Conservation (phyloP, 2,113 vertebrate genomes). For the Raphicerus campestris region DNA sequence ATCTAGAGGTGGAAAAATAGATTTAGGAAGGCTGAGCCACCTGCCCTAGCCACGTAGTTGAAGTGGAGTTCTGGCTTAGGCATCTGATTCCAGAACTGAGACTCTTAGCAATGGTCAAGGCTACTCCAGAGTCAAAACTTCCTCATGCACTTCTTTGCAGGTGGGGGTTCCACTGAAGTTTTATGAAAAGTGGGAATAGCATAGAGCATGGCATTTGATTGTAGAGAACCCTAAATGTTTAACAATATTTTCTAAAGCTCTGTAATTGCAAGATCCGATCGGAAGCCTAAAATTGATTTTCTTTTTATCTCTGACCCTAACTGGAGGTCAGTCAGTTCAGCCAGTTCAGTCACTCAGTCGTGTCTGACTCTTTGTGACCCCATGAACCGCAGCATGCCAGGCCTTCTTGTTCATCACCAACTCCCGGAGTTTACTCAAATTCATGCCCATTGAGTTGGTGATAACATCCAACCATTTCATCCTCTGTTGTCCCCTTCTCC, state of each 20-base stretch:
- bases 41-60: not conserved
- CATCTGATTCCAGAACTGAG: not conserved
- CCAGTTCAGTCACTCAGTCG: not conserved
- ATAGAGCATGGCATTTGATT: not conserved
- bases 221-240: not conserved
- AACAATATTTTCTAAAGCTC: not conserved
- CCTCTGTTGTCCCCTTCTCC: not conserved
- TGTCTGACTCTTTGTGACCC: not conserved
- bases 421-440: not conserved
- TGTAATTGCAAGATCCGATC: not conserved
- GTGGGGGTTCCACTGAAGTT: not conserved
- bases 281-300: not conserved
- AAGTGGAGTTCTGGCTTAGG: not conserved
- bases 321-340: not conserved
- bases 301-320: not conserved
- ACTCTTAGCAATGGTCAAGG: not conserved
- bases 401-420: not conserved
- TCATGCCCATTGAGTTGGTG: not conserved
- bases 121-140: not conserved
- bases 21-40: not conserved
- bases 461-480: not conserved
- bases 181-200: not conserved
- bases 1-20: not conserved
- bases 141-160: not conserved
- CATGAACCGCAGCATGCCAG: accelerated